These are phyloP conservation scores for Chlorodrepanis virens DNA, from an alignment of 2,113 vertebrate genomes.

Conservation along the genomic window DNA sequence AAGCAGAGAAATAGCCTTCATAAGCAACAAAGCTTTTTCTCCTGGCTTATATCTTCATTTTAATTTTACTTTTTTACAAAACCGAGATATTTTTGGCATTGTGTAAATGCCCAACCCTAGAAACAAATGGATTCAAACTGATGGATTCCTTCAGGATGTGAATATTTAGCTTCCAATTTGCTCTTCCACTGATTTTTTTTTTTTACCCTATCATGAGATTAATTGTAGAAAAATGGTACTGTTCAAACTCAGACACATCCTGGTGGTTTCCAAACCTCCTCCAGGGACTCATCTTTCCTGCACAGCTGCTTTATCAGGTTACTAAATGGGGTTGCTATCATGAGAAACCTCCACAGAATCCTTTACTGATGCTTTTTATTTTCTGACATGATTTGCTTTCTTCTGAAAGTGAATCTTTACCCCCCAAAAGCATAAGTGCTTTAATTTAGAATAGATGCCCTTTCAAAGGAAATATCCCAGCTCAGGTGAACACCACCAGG, in stretches of 20 bases:
- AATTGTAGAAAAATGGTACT: not conserved
- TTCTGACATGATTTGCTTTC: not conserved
- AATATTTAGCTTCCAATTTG: not conserved
- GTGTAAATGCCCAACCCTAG: not conserved
- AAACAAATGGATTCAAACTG: not conserved
- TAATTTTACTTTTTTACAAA: not conserved
- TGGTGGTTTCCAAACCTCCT: not conserved
- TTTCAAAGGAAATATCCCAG: not conserved
- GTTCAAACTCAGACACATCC: not conserved
- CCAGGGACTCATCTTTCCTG: not conserved
- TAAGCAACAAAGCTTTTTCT: not conserved
- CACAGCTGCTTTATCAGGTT: not conserved
- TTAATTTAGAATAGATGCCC: not conserved
- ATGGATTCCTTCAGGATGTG: not conserved
- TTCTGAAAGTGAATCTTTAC: not conserved
- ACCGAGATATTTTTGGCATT: too few relatives aligned
- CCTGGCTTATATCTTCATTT: not conserved
- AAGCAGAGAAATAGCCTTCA: not conserved
- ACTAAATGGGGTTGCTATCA: not conserved
- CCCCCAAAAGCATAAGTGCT: not conserved
- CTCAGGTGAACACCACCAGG: not conserved
- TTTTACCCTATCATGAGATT: not conserved
- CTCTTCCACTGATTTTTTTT: not conserved
- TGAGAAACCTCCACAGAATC: not conserved
- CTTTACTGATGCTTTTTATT: not conserved